Evolutionary conservation across 2,797 vertebrate genomes (phyloP).

Genomic region (Apodemus agrarius): DNA sequence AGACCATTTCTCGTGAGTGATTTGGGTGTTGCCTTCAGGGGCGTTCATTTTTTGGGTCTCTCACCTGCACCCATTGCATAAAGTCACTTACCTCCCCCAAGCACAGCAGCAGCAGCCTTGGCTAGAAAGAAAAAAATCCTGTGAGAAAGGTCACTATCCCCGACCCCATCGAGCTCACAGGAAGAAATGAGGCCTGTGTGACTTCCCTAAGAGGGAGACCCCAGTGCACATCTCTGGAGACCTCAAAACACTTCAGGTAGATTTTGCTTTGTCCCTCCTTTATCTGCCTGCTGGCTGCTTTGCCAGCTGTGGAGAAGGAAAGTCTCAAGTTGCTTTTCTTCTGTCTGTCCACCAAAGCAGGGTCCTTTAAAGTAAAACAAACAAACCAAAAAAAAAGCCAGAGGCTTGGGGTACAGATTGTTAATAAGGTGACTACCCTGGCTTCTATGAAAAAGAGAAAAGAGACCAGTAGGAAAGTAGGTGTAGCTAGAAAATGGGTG

Average conservation of each 20-base stretch:
- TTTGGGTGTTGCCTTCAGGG: too few species aligned
- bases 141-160: not conserved
- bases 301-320: not conserved
- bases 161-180: not conserved
- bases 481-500: fast-evolving
- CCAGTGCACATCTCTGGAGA: not conserved
- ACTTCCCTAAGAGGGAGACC: not conserved
- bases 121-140: constrained; percentile 46
- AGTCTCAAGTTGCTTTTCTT: not conserved
- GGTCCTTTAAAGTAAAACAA: not conserved
- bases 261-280: not conserved
- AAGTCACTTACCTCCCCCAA: constrained; percentile 58
- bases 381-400: too few species aligned
- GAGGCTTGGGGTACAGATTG: not conserved
- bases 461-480: too few species aligned
- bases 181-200: not conserved
- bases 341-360: not conserved
- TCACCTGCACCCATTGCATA: too few species aligned
- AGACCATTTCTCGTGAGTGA: too few species aligned
- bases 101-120: not conserved
- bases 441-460: not conserved
- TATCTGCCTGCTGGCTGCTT: not conserved
- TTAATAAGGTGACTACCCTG: not conserved
- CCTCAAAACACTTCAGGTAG: not conserved
- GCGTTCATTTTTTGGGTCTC: too few species aligned